These are phyloP conservation scores for Gambusia yucatana DNA, from an alignment of 2,797 vertebrate species.

Conservation along the genomic window DNA sequence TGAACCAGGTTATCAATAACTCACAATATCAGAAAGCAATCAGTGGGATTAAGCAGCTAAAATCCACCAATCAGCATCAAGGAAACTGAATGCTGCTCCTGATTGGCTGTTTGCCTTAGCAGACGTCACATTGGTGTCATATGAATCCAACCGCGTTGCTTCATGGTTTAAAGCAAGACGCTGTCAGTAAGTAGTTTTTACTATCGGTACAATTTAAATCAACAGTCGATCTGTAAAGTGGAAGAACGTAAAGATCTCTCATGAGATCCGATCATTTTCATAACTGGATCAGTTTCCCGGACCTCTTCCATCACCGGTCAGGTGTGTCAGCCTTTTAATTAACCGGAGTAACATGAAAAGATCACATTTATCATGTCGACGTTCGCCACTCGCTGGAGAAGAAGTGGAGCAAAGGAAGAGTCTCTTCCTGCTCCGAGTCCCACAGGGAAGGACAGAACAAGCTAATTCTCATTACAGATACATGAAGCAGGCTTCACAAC, in stretches of 20 bases:
- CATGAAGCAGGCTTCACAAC: constrained; percentile 22
- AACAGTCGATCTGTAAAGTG: background rate
- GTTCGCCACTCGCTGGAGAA: constrained; percentile 28
- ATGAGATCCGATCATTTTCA: constrained; percentile 46
- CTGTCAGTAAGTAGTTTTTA: background rate
- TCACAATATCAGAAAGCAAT: background rate
- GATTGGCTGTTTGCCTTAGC: too few relatives aligned
- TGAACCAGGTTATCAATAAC: background rate
- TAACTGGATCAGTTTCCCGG: constrained; percentile 42
- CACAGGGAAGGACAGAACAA: constrained; percentile 11
- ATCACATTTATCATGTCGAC: constrained; percentile 75
- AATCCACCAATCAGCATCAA: background rate
- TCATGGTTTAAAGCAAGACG: background rate
- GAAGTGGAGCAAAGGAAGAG: background rate
- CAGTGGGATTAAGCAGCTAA: background rate
- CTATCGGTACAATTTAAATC: background rate
- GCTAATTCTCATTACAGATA: constrained; percentile 14
- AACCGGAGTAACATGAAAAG: constrained; percentile 72
- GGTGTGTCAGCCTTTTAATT: constrained; percentile 76
- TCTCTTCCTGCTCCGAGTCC: constrained; percentile 1
- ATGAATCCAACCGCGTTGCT: background rate
- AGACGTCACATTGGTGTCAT: too few relatives aligned
- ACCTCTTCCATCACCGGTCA: constrained; percentile 67
- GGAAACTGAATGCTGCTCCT: too few relatives aligned
- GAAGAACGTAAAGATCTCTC: background rate